Base-by-base conservation (phyloP, 2,888 invertebrate genomes). In the Acleris sparsana region DNA sequence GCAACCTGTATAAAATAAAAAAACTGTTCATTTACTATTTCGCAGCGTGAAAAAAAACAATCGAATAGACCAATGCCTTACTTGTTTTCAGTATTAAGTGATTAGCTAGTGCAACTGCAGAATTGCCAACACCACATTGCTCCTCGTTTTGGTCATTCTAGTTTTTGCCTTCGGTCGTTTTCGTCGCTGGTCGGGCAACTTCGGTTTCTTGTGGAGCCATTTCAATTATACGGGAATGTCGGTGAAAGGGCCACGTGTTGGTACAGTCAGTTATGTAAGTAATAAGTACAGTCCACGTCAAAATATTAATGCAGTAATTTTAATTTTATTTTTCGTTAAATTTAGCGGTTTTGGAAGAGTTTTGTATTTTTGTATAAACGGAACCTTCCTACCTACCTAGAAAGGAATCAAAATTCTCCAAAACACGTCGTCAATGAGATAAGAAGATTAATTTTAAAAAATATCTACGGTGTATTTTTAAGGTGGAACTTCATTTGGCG, bases 151-250 rank as follows among this genome's bases (percentile, higher is more conserved):
- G 83, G 85, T 71, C 69, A 75, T 75, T 73, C 73, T 57, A 71
- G 77, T 86, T 85, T 85, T 85, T 85, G 78, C 73, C 46, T 64
- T 67, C 76, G 72, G 79, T 82, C 85, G 79, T 84, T 84, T 86
- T 77, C 75, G 77, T 77, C 70, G 69, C 75, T 75, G 74, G 57
- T 57, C 57, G 57, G 55, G 25, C 25, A 69, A 18, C 55, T 71
- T 70, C 72, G 70, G 71, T 74, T 79, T 79, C 80, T 80, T 64
- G 78, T 75, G 76, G 73, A 73, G 75, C 80, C 74, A 79, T 86
- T 81, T 85, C 84, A 86, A 85, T 87, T 87, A 87, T 80, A 80
- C 78, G 79, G 82, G 82, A 83, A 83, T 84, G 82, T 68, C 74
- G 73, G 83, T 81, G 83, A 84, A 85, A 82, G 82, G 82, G 11